Percentiles rank a stretch among this genome's conserved stretches.
Conservation (phyloP, 1,140 invertebrate species). For the Belonocnema kinseyi region DNA sequence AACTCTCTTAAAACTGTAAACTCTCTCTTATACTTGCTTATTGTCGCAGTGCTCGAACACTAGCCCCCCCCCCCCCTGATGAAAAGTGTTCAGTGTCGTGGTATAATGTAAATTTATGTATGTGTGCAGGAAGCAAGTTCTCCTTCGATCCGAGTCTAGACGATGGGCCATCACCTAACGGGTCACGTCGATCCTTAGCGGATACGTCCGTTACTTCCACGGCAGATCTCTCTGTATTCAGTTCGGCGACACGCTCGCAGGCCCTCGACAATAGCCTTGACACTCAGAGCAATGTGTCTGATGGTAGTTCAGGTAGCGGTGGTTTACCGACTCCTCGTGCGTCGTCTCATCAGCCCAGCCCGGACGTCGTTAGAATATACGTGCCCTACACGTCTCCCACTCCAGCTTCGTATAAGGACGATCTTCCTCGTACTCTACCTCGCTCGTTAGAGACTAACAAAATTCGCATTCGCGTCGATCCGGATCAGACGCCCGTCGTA, state of each 20-base stretch:
- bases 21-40: no score
- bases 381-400: conserved; percentile 81
- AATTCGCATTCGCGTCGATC: conserved; percentile 81
- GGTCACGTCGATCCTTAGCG: conserved; percentile 85
- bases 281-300: conserved; percentile 84
- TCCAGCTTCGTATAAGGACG: conserved; percentile 77
- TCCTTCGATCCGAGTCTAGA: conserved; percentile 83
- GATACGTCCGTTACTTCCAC: conserved; percentile 90
- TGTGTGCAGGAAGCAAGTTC: conserved; percentile 78
- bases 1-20: no score
- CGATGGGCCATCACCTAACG: conserved; percentile 80
- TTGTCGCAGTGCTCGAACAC: background rate
- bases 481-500: conserved; percentile 82
- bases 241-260: conserved; percentile 83
- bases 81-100: conserved; percentile 38
- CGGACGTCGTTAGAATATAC: conserved; percentile 85
- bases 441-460: conserved; percentile 78
- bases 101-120: conserved; percentile 53
- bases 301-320: conserved; percentile 78
- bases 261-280: conserved; percentile 84
- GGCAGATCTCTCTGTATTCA: conserved; percentile 87
- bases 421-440: conserved; percentile 73
- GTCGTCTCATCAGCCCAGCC: conserved; percentile 79
- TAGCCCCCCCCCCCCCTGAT: background rate
- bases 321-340: conserved; percentile 81